phyloP scores from a whole-genome alignment of 2,113 vertebrate genomes.

The Pomatorhinus ruficollis region DNA sequence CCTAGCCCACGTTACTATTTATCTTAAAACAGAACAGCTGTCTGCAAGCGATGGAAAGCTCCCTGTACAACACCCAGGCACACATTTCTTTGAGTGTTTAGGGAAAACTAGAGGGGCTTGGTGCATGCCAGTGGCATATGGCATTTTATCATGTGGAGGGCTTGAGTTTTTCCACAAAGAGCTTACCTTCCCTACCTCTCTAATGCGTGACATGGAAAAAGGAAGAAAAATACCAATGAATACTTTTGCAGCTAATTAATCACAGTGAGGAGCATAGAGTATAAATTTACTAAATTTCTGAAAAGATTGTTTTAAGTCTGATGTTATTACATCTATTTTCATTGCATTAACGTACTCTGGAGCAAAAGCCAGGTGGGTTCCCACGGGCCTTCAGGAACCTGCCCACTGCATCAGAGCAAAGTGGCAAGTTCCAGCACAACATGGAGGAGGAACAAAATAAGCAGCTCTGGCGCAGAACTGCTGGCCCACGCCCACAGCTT shows the following conservation, averaged over 20 bases:
- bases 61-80: background rate
- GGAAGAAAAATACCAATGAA: constrained; percentile 14
- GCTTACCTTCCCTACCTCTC: background rate
- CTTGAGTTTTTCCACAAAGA: background rate
- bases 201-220: background rate
- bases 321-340: background rate
- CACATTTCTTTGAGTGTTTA: background rate
- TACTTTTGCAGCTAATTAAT: background rate
- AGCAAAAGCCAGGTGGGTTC: background rate
- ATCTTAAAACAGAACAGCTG: background rate
- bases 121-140: background rate
- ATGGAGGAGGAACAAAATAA: background rate
- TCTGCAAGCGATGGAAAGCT: background rate
- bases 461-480: background rate
- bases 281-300: background rate
- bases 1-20: background rate
- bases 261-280: background rate
- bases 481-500: background rate
- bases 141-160: background rate
- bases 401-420: background rate
- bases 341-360: background rate
- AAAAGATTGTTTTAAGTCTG: background rate
- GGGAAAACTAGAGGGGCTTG: background rate
- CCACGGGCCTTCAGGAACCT: background rate
- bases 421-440: background rate